Evolutionary conservation across 2,888 invertebrate genomes (phyloP).

Genomic region (Drosophila anomalata): DNA sequence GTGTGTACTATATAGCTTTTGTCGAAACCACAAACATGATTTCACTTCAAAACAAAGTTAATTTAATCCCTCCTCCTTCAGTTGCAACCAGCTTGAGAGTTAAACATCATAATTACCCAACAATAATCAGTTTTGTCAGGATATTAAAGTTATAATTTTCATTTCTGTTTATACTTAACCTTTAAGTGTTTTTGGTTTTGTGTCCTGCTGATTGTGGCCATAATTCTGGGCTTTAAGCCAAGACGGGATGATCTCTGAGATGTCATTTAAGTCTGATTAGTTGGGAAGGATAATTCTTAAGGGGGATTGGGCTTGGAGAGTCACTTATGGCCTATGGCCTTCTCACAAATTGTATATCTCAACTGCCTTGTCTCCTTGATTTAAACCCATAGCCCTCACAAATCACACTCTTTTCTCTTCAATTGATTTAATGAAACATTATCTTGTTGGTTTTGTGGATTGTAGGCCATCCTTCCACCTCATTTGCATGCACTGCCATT

Average conservation of each 20-base stretch:
- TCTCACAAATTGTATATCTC: too few relatives aligned
- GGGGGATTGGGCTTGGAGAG: too few relatives aligned
- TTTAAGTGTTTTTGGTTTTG: too few relatives aligned
- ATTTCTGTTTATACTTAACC: too few relatives aligned
- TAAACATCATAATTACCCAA: constrained; percentile 36
- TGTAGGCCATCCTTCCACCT: not conserved
- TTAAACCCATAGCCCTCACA: not conserved
- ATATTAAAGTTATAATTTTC: not conserved
- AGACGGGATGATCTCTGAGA: too few relatives aligned
- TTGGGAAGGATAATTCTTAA: too few relatives aligned
- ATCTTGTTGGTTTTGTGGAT: constrained; percentile 37
- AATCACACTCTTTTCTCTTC: constrained; percentile 34
- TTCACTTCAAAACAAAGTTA: constrained; percentile 1
- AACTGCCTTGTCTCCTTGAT: too few relatives aligned
- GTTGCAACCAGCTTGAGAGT: not conserved
- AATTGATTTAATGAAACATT: constrained; percentile 63
- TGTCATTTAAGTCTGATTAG: too few relatives aligned
- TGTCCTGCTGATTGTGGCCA: too few relatives aligned
- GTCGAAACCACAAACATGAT: not conserved
- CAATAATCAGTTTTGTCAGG: constrained; percentile 32
- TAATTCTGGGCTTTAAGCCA: too few relatives aligned
- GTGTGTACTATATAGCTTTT: not conserved
- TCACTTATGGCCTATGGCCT: too few relatives aligned
- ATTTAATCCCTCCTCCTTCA: not conserved
- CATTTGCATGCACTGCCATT: constrained; percentile 2